phyloP scores from a whole-genome alignment of 2,888 invertebrate species.

The Xestia c-nigrum region DNA sequence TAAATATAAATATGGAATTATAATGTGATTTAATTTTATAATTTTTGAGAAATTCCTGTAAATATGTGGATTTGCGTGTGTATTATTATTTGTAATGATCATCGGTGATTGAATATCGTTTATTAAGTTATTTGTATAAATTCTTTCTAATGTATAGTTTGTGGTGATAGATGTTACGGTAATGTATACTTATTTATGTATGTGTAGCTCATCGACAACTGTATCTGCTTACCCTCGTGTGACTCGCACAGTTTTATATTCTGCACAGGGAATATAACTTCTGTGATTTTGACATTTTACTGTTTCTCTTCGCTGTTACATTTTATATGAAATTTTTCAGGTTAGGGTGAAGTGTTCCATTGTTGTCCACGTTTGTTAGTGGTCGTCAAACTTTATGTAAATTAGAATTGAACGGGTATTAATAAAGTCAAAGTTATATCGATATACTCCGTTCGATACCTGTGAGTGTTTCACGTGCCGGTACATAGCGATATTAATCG shows the following conservation, averaged over 20 bases:
- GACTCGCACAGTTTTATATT: conserved; percentile 75
- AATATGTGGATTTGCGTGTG: conserved; percentile 87
- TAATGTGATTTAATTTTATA: conserved; percentile 84
- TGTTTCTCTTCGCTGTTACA: conserved; percentile 64
- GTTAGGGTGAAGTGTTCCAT: conserved; percentile 48
- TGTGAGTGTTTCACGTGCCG: conserved; percentile 23
- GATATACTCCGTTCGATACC: conserved; percentile 25
- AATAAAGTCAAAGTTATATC: neutral
- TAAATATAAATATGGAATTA: conserved; percentile 81
- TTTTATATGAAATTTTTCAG: conserved; percentile 66
- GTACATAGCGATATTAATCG: conserved; percentile 19
- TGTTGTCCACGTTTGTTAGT: conserved; percentile 19
- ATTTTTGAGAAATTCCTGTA: conserved; percentile 79
- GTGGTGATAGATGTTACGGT: conserved; percentile 79
- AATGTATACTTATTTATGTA: conserved; percentile 79
- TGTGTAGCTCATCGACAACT: conserved; percentile 76
- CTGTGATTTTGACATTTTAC: conserved; percentile 71
- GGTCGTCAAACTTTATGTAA: conserved; percentile 24
- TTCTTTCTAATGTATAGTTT: conserved; percentile 86
- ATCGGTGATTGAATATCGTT: conserved; percentile 78
- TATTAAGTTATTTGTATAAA: conserved; percentile 85
- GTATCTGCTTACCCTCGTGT: conserved; percentile 65
- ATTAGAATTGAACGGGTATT: conserved; percentile 23
- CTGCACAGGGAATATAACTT: conserved; percentile 72
- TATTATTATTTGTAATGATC: conserved; percentile 78